These are phyloP conservation scores for Percopsis transmontana DNA, from an alignment of 2,113 vertebrate species.

Conservation along the genomic window DNA sequence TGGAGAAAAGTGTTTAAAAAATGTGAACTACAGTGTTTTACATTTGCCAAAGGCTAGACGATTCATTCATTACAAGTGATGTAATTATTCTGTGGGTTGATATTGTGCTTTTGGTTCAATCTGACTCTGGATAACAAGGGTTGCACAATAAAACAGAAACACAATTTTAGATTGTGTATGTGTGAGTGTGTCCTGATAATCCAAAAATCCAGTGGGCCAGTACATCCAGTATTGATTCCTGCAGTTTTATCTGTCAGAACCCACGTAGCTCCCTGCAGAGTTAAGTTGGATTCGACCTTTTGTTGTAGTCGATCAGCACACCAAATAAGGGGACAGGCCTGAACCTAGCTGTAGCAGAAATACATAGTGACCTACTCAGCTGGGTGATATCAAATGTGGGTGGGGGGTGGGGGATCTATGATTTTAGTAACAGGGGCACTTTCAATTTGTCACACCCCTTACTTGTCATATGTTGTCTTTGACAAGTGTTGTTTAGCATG, in stretches of 20 bases:
- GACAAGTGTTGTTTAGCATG: slow-evolving; percentile 42
- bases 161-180: slow-evolving; percentile 17
- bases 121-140: slow-evolving; percentile 48
- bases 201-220: background rate
- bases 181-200: slow-evolving; percentile 9
- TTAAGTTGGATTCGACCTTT: slow-evolving; percentile 31
- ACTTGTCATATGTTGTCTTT: slow-evolving; percentile 24
- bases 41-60: slow-evolving; percentile 31
- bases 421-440: slow-evolving; percentile 19
- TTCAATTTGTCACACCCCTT: slow-evolving; percentile 15
- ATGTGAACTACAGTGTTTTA: slow-evolving; percentile 46
- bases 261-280: background rate
- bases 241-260: slow-evolving; percentile 12
- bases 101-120: slow-evolving; percentile 58
- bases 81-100: slow-evolving; percentile 63
- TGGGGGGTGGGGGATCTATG: background rate
- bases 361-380: background rate
- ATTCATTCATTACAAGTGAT: slow-evolving; percentile 57
- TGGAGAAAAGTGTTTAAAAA: slow-evolving; percentile 29
- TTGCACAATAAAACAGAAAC: slow-evolving; percentile 69
- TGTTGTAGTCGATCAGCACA: slow-evolving; percentile 16
- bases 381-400: background rate
- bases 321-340: slow-evolving; percentile 2
- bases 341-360: slow-evolving; percentile 9
- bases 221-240: background rate